Evolutionary conservation across 2,113 vertebrate species (phyloP).

Genomic region (Microcebus ravelobensis): DNA sequence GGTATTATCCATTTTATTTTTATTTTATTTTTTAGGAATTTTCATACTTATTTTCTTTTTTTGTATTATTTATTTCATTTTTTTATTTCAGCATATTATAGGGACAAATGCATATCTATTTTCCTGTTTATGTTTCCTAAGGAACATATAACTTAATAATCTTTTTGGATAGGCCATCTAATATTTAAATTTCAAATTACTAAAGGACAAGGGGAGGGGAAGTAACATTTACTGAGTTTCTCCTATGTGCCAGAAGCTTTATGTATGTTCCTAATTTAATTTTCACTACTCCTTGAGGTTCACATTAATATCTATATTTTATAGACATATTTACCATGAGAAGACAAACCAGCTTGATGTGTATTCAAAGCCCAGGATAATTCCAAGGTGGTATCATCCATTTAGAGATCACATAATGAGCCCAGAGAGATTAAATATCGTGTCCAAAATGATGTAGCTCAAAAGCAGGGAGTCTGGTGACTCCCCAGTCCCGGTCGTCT

Average conservation of each 20-base stretch:
- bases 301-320: background rate
- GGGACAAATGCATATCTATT: background rate
- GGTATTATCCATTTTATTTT: background rate
- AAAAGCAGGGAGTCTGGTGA: background rate
- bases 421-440: background rate
- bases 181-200: conserved; percentile 32
- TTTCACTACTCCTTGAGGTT: conserved; percentile 10
- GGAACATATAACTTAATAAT: background rate
- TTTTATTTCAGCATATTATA: too few relatives aligned
- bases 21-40: too few relatives aligned
- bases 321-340: conserved; percentile 8
- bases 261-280: background rate
- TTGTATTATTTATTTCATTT: too few relatives aligned
- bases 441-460: background rate
- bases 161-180: background rate
- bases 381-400: background rate
- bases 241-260: background rate
- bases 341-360: background rate
- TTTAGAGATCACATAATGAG: background rate
- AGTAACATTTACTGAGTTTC: background rate
- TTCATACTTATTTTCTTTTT: too few relatives aligned
- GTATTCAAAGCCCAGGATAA: background rate
- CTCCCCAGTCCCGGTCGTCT: background rate
- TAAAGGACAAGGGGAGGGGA: background rate
- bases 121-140: background rate